Evolutionary conservation across 2,888 invertebrate species (phyloP).

Genomic region (Luperina testacea): DNA sequence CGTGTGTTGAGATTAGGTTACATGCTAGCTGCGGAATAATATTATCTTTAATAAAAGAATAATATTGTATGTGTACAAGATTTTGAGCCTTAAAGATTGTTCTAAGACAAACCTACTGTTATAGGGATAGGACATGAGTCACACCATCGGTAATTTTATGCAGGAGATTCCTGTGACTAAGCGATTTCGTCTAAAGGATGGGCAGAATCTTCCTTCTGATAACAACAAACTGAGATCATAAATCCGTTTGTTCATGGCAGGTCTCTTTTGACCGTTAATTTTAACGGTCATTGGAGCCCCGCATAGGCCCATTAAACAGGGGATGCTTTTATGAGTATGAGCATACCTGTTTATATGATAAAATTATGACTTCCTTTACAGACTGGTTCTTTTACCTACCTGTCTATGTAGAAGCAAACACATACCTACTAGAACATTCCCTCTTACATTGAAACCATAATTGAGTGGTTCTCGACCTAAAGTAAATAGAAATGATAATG

Average conservation of each 20-base stretch:
- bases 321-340: not conserved
- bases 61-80: not conserved
- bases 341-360: not conserved
- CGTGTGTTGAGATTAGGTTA: conserved; percentile 48
- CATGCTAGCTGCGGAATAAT: conserved; percentile 39
- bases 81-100: not conserved
- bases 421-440: conserved; percentile 10
- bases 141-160: not conserved
- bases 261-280: conserved; percentile 12
- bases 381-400: not conserved
- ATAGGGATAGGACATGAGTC: conserved; percentile 13
- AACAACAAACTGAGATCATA: not conserved
- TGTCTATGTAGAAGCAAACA: not conserved
- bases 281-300: not conserved
- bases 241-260: not conserved
- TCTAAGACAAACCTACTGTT: not conserved
- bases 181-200: not conserved
- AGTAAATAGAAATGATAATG: conserved; percentile 23
- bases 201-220: not conserved
- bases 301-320: not conserved
- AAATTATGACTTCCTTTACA: not conserved
- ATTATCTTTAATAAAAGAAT: conserved; percentile 6
- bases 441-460: conserved; percentile 4
- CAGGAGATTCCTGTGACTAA: conserved; percentile 26
- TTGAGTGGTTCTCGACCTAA: conserved; percentile 9